Evolutionary conservation across 2,113 vertebrate species (phyloP), one percentile per base, ranked within the genome.

Genomic region (Sylvietta virens): DNA sequence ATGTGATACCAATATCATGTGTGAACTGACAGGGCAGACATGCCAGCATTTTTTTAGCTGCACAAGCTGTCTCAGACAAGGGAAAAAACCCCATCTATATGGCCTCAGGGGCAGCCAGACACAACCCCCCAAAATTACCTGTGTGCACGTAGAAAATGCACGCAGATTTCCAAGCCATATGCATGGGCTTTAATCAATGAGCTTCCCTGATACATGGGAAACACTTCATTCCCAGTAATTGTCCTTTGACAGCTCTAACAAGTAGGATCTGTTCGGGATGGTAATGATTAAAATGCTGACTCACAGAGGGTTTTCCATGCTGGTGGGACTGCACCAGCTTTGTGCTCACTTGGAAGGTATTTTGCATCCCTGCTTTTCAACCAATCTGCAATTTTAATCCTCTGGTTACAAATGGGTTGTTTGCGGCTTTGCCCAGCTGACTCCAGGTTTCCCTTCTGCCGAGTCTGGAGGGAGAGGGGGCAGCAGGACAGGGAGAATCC

Each of bases 331-430:
- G 28, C 83, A 74, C 65, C 81, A 79, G 62, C 66, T 90, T 92
- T 88, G 79, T 67, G 92, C 92, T 97, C 96, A 96, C 95, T 95
- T 95, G 96, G 84, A 90, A 77, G 90, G 72, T 93, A 97, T 98
- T 97, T 97, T 92, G 89, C 94, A 95, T 98, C 94, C 88, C 96
- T 96, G 92, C 90, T 93, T 96, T 95, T 88, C 70, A 70, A 94
- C 94, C 88, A 60, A 92, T 51, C 79, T 91, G 87, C 95, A 94
- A 91, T 94, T 96, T 95, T 97, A 95, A 95, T 96, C 93, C 92
- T 80, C 83, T 53, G 28, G 51, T 94, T 96, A 67, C 92, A 93
- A 96, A 94, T 44, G 91, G 56, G 83, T 65, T 89, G 69, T 81
- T 92, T 93, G 96, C 1, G 91, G 94, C 94, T 97, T 97, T 92